phyloP scores from a whole-genome alignment of 2,888 invertebrate genomes.

The Altica lythri region DNA sequence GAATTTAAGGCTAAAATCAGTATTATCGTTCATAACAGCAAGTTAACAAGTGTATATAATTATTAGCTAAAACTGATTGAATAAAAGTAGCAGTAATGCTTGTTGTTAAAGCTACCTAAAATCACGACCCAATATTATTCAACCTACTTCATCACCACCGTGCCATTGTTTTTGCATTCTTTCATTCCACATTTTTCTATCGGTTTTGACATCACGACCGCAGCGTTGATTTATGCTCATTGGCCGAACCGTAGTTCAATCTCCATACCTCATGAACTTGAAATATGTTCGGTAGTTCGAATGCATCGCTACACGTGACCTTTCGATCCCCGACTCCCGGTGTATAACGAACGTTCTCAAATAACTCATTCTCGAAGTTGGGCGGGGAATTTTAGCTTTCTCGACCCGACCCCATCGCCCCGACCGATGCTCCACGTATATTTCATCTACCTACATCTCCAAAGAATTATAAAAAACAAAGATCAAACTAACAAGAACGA shows the following conservation, averaged over 20 bases:
- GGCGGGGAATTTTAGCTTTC: constrained; percentile 18
- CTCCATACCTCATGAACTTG: constrained; percentile 31
- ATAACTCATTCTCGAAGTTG: constrained; percentile 26
- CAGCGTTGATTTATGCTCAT: constrained; percentile 22
- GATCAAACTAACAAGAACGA: too few species aligned
- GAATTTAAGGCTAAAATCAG: too few species aligned
- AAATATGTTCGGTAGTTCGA: constrained; percentile 42
- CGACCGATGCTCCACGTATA: neutral
- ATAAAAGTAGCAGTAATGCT: too few species aligned
- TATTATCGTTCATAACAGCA: too few species aligned
- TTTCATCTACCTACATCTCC: too few species aligned
- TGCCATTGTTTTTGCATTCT: constrained; percentile 13
- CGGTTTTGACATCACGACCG: constrained; percentile 24
- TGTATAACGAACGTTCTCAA: constrained; percentile 27
- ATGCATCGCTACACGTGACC: constrained; percentile 33
- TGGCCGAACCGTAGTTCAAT: constrained; percentile 25
- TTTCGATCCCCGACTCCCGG: constrained; percentile 27
- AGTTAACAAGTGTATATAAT: too few species aligned
- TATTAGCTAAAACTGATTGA: too few species aligned
- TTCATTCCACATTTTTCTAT: constrained; percentile 20
- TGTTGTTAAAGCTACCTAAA: neutral
- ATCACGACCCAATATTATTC: neutral
- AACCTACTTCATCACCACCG: constrained; percentile 2
- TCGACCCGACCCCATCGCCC: constrained; percentile 10
- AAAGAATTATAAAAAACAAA: too few species aligned